Conservation (phyloP, 2,113 vertebrate genomes). For the Oriolus oriolus region DNA sequence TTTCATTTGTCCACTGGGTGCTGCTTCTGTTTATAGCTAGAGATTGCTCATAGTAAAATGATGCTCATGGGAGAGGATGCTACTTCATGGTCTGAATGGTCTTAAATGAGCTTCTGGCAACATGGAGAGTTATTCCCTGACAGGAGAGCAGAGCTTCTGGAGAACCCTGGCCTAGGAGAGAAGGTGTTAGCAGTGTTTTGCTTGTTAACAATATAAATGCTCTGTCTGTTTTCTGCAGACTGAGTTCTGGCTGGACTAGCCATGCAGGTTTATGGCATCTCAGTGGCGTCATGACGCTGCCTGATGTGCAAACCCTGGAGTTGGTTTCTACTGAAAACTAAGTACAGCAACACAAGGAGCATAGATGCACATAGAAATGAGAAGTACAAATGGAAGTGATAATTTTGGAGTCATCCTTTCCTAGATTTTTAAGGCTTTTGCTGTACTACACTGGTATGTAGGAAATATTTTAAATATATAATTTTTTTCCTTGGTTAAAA, state of each 20-base stretch:
- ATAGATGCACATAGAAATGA: background rate
- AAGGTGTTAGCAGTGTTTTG: background rate
- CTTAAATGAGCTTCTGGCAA: background rate
- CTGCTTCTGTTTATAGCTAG: background rate
- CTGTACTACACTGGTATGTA: background rate
- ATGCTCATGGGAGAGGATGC: background rate
- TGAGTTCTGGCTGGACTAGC: background rate
- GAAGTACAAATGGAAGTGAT: background rate
- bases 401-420: background rate
- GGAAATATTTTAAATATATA: background rate
- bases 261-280: background rate
- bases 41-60: background rate
- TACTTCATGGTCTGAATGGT: background rate
- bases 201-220: rapidly evolving
- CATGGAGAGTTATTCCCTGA: rapidly evolving
- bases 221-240: background rate
- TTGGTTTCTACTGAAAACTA: background rate
- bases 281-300: background rate
- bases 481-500: background rate
- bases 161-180: background rate
- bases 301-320: background rate
- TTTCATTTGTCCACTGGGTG: background rate
- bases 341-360: background rate
- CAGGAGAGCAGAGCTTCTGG: background rate
- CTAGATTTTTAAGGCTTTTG: background rate